These are phyloP conservation scores for Aptenodytes forsteri DNA, from an alignment of 2,113 vertebrate genomes.

Conservation along the genomic window DNA sequence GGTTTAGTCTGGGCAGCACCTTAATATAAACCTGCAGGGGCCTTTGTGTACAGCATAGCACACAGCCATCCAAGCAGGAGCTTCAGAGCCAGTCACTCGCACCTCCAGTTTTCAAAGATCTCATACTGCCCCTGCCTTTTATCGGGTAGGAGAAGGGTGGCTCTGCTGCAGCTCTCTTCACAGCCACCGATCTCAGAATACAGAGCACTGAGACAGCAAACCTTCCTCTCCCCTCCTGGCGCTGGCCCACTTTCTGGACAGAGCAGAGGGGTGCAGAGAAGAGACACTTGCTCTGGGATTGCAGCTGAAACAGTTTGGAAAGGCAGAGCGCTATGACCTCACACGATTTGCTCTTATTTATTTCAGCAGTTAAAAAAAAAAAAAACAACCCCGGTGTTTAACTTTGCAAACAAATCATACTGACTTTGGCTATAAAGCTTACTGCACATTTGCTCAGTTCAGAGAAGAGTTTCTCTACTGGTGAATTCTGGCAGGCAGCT, in stretches of 20 bases:
- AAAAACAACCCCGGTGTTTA: neutral
- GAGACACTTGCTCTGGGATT: neutral
- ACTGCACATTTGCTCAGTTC: constrained; percentile 25
- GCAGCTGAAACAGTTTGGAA: constrained; percentile 52
- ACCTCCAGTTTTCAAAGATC: neutral
- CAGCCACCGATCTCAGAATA: neutral
- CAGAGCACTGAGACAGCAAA: neutral
- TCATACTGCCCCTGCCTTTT: neutral
- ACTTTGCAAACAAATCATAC: constrained; percentile 43
- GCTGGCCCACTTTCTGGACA: neutral
- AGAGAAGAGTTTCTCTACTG: neutral
- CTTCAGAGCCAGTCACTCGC: neutral
- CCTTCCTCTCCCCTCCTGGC: neutral
- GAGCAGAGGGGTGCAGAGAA: neutral
- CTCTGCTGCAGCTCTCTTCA: neutral
- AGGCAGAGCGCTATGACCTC: constrained; percentile 28
- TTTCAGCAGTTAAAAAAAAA: constrained; percentile 28
- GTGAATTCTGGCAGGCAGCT: neutral
- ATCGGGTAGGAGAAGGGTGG: neutral
- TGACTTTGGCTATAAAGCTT: constrained; percentile 37
- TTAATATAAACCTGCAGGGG: constrained; percentile 72
- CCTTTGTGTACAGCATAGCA: constrained; percentile 67
- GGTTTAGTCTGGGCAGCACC: constrained; percentile 74
- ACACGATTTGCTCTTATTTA: constrained; percentile 38
- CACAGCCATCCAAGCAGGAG: constrained; percentile 38